A percentile compares a stretch with the other conserved stretches of the same genome.
Evolutionary conservation across 1,140 invertebrate genomes (phyloP).

Genomic region (Polyergus mexicanus): DNA sequence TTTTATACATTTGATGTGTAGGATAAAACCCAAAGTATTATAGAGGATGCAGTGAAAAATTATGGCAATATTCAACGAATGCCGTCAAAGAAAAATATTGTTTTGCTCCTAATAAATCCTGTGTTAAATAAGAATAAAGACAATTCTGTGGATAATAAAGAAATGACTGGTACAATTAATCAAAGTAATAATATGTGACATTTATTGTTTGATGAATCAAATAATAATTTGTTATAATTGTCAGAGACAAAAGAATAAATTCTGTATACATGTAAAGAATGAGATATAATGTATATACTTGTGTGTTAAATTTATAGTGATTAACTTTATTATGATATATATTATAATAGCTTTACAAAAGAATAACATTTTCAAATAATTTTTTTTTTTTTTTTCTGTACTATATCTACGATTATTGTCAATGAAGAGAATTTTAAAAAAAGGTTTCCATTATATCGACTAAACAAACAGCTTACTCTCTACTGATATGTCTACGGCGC

Average conservation of each 20-base stretch:
- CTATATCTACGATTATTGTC: conserved; percentile 64
- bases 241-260: neutral
- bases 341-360: conserved; percentile 48
- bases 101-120: conserved; percentile 33
- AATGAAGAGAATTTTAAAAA: conserved; percentile 37
- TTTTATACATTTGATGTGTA: conserved; percentile 1
- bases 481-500: conserved; percentile 65
- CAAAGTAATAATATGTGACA: neutral
- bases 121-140: neutral
- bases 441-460: conserved; percentile 9
- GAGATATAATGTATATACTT: neutral
- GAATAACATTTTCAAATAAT: conserved; percentile 32
- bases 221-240: neutral
- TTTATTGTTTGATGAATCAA: neutral
- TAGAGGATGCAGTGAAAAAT: conserved; percentile 15
- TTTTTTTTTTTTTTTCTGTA: conserved; percentile 48
- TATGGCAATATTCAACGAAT: neutral
- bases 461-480: conserved; percentile 61
- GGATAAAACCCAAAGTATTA: neutral
- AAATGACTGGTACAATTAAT: neutral
- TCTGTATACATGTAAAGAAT: neutral
- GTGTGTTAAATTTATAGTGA: neutral
- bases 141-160: neutral
- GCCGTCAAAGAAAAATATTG: conserved; percentile 27
- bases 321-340: conserved; percentile 50